phyloP scores from a whole-genome alignment of 2,113 vertebrate genomes.

The Balaenoptera acutorostrata region DNA sequence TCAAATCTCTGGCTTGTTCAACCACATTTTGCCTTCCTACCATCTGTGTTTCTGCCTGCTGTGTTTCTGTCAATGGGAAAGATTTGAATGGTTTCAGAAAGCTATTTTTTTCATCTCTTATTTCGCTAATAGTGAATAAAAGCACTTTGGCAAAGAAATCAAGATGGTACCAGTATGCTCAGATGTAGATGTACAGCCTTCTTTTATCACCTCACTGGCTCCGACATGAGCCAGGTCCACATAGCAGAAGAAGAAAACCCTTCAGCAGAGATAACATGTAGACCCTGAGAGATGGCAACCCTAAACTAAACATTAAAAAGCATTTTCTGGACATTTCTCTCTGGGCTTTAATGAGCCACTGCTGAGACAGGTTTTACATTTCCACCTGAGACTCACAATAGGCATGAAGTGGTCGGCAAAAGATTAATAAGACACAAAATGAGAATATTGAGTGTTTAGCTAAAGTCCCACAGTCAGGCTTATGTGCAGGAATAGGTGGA shows the following conservation, averaged over 20 bases:
- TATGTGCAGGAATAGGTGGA: background rate
- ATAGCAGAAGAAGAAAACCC: background rate
- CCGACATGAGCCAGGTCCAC: background rate
- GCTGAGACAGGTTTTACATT: background rate
- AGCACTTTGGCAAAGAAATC: background rate
- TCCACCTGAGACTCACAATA: background rate
- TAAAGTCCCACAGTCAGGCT: background rate
- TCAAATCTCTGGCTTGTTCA: background rate
- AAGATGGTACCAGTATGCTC: background rate
- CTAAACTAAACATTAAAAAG: background rate
- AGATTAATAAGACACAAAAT: slow-evolving; percentile 41
- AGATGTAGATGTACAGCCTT: background rate
- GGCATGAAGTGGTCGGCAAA: background rate
- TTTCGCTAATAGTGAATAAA: slow-evolving; percentile 19
- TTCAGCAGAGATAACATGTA: background rate
- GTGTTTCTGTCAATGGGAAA: background rate
- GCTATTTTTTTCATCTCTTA: background rate
- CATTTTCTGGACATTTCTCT: background rate
- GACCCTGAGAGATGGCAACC: background rate
- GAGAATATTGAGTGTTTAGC: slow-evolving; percentile 14
- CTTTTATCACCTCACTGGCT: background rate
- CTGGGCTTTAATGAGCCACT: slow-evolving; percentile 14
- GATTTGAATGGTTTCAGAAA: background rate
- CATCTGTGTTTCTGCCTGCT: background rate
- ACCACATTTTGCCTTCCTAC: background rate